Evolutionary conservation across 2,888 invertebrate species (phyloP).

Genomic region (Balanococcus diminutus): DNA sequence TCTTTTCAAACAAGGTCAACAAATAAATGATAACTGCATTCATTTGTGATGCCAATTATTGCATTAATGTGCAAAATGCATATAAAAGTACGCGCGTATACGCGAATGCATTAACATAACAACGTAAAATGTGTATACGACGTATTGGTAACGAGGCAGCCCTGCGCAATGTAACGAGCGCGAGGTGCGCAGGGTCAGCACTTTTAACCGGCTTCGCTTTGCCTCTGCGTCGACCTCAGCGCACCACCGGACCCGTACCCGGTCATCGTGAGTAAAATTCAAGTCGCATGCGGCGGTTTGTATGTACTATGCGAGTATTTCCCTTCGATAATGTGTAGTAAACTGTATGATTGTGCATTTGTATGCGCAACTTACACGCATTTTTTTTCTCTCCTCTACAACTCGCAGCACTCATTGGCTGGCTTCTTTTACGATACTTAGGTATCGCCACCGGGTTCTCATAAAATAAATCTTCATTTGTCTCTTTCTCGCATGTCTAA

Average conservation of each 20-base stretch:
- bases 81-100: conserved; percentile 15
- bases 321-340: conserved; percentile 29
- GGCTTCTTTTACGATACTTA: neutral
- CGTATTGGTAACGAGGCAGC: conserved; percentile 18
- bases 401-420: neutral
- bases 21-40: conserved; percentile 37
- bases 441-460: conserved; percentile 3
- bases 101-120: conserved; percentile 29
- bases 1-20: conserved; percentile 39
- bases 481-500: neutral
- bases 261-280: neutral
- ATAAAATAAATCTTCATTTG: conserved; percentile 40
- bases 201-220: neutral
- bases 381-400: neutral
- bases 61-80: conserved; percentile 38
- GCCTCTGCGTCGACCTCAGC: neutral
- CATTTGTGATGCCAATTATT: conserved; percentile 40
- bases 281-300: neutral
- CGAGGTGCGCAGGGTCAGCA: neutral
- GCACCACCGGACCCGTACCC: neutral
- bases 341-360: no score
- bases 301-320: neutral
- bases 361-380: neutral
- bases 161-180: neutral
- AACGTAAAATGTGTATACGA: conserved; percentile 33